Evolutionary conservation across 2,113 vertebrate species (phyloP).

Genomic region (Solenodon paradoxus): DNA sequence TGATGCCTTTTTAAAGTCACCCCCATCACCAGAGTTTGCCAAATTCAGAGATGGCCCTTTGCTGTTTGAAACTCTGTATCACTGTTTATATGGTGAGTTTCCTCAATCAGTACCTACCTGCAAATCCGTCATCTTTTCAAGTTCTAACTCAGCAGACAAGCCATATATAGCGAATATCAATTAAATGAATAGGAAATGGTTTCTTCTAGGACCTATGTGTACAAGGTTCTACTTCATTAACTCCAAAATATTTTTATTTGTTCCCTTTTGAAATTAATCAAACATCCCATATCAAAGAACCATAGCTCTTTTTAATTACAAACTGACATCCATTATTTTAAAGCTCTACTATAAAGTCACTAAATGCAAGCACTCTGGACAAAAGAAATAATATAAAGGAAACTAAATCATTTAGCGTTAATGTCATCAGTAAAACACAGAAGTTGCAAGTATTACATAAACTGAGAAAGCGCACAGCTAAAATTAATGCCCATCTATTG

Average conservation of each 20-base stretch:
- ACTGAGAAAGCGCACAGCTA: neutral
- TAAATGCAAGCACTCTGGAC: neutral
- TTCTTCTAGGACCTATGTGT: neutral
- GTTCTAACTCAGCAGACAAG: neutral
- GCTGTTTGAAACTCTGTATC: neutral
- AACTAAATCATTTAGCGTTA: neutral
- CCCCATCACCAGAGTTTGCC: neutral
- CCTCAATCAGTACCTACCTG: neutral
- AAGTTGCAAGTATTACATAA: neutral
- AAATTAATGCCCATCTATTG: neutral
- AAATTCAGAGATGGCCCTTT: neutral
- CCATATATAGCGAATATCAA: neutral
- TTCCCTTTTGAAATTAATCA: slow-evolving; percentile 20
- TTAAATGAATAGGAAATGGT: neutral
- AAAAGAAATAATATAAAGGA: neutral
- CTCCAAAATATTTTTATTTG: slow-evolving; percentile 4
- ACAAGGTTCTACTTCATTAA: neutral
- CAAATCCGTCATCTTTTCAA: neutral
- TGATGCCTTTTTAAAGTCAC: neutral
- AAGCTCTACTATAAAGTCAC: neutral
- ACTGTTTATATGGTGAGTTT: neutral
- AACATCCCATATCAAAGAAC: slow-evolving; percentile 7
- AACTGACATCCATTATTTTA: neutral
- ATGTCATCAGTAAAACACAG: neutral
- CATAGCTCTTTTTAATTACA: neutral